Percentiles rank a stretch among this genome's conserved stretches.
These are phyloP conservation scores for Andrena minutula DNA, from an alignment of 2,888 invertebrate species.

Conservation along the genomic window DNA sequence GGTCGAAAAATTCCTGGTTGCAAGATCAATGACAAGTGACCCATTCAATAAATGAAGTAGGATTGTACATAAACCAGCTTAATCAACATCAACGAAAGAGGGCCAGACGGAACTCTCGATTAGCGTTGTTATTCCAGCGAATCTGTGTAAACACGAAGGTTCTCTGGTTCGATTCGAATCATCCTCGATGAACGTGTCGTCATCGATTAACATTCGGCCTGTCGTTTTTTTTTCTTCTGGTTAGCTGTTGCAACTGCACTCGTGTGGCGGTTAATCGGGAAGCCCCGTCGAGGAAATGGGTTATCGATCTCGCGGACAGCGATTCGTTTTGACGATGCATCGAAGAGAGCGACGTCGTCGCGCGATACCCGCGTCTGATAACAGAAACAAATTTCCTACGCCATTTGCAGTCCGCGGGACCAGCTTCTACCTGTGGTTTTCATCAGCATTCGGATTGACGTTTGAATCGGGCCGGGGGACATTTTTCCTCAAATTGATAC, in stretches of 20 bases:
- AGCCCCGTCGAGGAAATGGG: conserved; percentile 81
- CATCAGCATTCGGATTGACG: conserved; percentile 64
- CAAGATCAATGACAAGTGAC: no score
- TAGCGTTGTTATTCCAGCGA: no score
- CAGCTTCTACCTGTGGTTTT: conserved; percentile 67
- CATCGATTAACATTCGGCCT: conserved; percentile 43
- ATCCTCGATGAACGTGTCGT: background rate
- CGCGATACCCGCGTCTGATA: conserved; percentile 75
- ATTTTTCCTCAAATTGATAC: conserved; percentile 22
- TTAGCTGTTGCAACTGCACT: conserved; percentile 59
- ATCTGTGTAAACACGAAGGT: background rate
- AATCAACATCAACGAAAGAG: no score
- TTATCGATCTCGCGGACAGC: conserved; percentile 81
- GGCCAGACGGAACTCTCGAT: no score
- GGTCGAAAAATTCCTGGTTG: no score
- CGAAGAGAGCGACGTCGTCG: conserved; percentile 69
- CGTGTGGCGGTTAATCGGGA: conserved; percentile 75
- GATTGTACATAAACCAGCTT: no score
- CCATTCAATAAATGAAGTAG: no score
- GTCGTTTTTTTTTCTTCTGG: conserved; percentile 35
- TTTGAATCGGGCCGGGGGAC: conserved; percentile 52
- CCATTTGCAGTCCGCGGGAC: conserved; percentile 69
- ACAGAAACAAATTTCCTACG: conserved; percentile 81
- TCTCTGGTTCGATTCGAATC: background rate
- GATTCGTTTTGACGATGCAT: conserved; percentile 77